Base-by-base conservation (phyloP, 2,888 invertebrate species). In the Allolobophora icterica region DNA sequence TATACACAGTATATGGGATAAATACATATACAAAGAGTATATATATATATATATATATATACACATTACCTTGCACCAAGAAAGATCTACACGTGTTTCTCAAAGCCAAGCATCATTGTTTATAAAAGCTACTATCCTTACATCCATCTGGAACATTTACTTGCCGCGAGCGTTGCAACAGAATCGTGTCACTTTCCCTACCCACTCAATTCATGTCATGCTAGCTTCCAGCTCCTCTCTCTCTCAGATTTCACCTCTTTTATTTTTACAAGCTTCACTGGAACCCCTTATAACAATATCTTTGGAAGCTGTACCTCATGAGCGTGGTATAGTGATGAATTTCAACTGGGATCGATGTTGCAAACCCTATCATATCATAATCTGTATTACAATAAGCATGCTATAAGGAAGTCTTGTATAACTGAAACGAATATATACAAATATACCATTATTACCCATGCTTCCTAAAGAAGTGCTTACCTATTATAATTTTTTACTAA, bases 1-100 rank as follows among this genome's bases (percentile, higher is more conserved):
- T 71, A 71, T n/a, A 71, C 71, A 11, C 30, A 71, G n/a, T 71
- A 71, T n/a, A 71, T 71, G 71, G 71, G 71, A 71, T n/a, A 71
- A 71, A n/a, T 30, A 71, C 71, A 71, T 71, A 71, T n/a, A 71
- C 71, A 71, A 71, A 24, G 3, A 38, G 38, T 38, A 38, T 38
- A 24, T 71, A 71, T 71, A 71, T 71, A n/a, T 71, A 71, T 71
- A 71, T 71, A n/a, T n/a, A n/a, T 71, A 71, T 71, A 71, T 71
- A n/a, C 11, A 2, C 71, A n/a, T n/a, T 8, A 71, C 30, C 71
- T 71, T n/a, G n/a, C 71, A 71, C 71, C n/a, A 8, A 6, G 71
- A 71, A 71, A 6, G 71, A 71, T 71, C 71, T 71, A 1, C 58
- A 58, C 11, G 71, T n/a, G 8, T n/a, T n/a, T 71, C 8, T 13